Conservation (phyloP, 2,113 vertebrate species). For the Eubucco bourcierii region DNA sequence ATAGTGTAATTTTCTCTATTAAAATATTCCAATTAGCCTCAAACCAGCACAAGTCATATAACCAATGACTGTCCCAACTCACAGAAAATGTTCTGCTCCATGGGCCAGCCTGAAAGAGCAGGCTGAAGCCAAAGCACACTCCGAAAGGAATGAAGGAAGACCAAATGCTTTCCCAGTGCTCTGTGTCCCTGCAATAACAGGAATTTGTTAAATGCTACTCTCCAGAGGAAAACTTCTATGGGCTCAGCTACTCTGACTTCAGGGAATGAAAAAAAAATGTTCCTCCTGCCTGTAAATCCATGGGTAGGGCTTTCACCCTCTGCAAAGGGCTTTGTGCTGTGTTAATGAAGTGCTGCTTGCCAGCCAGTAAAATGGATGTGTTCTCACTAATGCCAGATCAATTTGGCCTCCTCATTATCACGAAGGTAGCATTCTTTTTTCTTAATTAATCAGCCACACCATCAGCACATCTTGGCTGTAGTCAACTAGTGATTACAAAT, state of each 20-base stretch:
- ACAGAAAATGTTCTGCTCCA: background rate
- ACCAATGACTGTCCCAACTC: background rate
- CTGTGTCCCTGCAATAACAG: background rate
- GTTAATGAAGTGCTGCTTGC: constrained; percentile 15
- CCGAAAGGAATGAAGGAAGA: background rate
- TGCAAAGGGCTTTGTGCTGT: background rate
- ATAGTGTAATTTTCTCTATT: too few relatives aligned
- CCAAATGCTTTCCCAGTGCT: background rate
- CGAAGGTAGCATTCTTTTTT: background rate
- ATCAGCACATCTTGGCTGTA: background rate
- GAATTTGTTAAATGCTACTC: background rate
- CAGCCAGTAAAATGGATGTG: background rate
- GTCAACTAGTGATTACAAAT: constrained; percentile 19
- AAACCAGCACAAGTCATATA: too few relatives aligned
- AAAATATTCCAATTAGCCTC: too few relatives aligned
- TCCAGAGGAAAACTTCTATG: background rate
- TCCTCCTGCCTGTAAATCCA: background rate
- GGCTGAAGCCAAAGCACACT: background rate
- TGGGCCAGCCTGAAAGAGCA: background rate
- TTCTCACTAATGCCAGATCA: background rate
- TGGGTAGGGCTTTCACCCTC: background rate
- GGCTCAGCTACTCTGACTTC: background rate
- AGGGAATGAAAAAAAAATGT: background rate
- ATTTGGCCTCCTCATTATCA: background rate
- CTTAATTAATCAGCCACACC: constrained; percentile 27